Evolutionary conservation across 1,140 invertebrate genomes (phyloP), one percentile per base, ranked within the genome.

Genomic region (Calycopis cecrops): DNA sequence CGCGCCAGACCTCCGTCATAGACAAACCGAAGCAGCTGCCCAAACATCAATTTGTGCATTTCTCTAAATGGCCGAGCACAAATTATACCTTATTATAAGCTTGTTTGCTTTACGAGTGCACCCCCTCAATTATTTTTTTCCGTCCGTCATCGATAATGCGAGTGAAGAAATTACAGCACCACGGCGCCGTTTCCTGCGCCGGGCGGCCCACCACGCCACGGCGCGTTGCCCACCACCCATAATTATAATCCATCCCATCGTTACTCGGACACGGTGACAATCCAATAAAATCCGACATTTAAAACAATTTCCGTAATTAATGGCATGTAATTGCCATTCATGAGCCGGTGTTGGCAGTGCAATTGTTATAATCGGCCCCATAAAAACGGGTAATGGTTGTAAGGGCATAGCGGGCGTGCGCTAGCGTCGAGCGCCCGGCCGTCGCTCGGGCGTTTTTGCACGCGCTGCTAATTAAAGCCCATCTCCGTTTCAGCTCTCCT

Each of bases 81-180:
- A 87, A 87, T 87, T 85, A 85, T 71, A 85, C 57, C 81, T 87
- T 87, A 85, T 85, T 87, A 85, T 87, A 85, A 85, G 84, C 81
- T 87, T 85, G 84, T 87, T 85, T 87, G 81, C 81, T 87, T 87
- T 85, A 82, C 81, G 84, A 81, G 67, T 81, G 76, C 69, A 76
- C 79, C 83, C 83, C 83, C 69, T 73, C 84, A 87, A 85, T 87
- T 85, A 87, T 79, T 75, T 85, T 85, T 86, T 85, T 83, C 75
- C 40, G 38, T 28, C 21, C 76, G 65, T 73, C 75, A 84, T 80
- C 80, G 76, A 80, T 86, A 85, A 86, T 79, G 77, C 76, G 71
- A 77, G 81, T 79, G 80, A 76, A 83, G 79, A 86, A 86, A 86
- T 86, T 85, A 85, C 71, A 80, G 69, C 69, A 70, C 60, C 67